Evolutionary conservation across 2,113 vertebrate species (phyloP).

Genomic region (Phalacrocorax pelagicus): DNA sequence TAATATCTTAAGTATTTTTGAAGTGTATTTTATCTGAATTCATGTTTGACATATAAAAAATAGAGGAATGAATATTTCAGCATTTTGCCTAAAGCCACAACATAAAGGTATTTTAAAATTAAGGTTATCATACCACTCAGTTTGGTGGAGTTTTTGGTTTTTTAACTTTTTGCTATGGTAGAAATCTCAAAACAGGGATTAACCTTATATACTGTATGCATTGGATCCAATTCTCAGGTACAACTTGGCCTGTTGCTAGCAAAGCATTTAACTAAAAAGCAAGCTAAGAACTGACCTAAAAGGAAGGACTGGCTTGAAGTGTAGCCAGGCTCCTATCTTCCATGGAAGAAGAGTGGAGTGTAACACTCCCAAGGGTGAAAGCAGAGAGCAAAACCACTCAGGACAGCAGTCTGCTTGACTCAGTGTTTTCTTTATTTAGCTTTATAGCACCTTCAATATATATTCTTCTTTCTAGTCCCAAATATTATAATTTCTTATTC

Average conservation of each 20-base stretch:
- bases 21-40: background rate
- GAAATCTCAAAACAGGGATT: background rate
- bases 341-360: background rate
- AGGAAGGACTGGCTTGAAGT: background rate
- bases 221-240: background rate
- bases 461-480: background rate
- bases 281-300: background rate
- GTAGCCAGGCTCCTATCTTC: background rate
- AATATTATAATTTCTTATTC: background rate
- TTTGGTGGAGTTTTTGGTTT: background rate
- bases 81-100: background rate
- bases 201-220: background rate
- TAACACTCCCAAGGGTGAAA: background rate
- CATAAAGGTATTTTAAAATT: background rate
- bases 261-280: background rate
- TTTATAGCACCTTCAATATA: background rate
- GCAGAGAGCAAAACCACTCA: background rate
- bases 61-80: background rate
- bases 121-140: background rate
- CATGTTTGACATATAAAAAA: background rate
- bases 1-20: background rate
- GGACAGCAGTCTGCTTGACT: background rate
- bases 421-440: background rate
- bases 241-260: background rate
- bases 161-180: background rate